Evolutionary conservation across 2,113 vertebrate genomes (phyloP), one percentile per base, ranked within the genome.

Genomic region (Chiloscyllium plagiosum): DNA sequence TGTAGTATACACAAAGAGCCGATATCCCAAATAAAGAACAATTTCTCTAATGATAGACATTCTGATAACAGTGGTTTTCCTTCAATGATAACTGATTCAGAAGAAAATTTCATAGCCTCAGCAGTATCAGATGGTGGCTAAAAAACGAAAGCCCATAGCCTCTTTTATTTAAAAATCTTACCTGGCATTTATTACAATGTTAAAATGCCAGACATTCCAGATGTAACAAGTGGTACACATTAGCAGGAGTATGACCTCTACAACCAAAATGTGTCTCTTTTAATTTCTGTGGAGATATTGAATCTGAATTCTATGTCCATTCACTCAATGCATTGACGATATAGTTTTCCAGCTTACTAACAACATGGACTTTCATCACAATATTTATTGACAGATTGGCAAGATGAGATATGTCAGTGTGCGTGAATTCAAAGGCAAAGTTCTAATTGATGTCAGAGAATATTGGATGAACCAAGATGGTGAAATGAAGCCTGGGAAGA

Each of bases 401-500:
- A 99, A 98, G 97, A 99, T 99, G 99, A 98, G 99, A 68, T 99
- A 99, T 2, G 98, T 99, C 96, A 99, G 98, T 8, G 99, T 99
- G 96, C 97, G 99, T 95, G 99, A 99, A 96, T 99, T 99, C 96
- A 99, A 99, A 97, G 99, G 99, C 0, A 99, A 99, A 97, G 98
- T 98, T 96, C 98, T 99, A 97, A 98, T 99, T 96, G 99, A 99
- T 97, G 98, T 99, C 97, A 98, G 99, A 97, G 99, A 99, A 97
- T 99, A 99, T 96, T 99, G 98, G 98, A 99, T 98, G 98, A 98
- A 99, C 97, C 98, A 98, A 85, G 98, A 99, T 96, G 99, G 99
- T 90, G 99, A 99, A 97, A 99, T 99, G 98, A 99, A 99, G 96
- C 99, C 99, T 33, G 99, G 99, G 68, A 99, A 98, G 96, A 99